Conservation (phyloP, 1,140 invertebrate genomes). For the Drosophila kikkawai region DNA sequence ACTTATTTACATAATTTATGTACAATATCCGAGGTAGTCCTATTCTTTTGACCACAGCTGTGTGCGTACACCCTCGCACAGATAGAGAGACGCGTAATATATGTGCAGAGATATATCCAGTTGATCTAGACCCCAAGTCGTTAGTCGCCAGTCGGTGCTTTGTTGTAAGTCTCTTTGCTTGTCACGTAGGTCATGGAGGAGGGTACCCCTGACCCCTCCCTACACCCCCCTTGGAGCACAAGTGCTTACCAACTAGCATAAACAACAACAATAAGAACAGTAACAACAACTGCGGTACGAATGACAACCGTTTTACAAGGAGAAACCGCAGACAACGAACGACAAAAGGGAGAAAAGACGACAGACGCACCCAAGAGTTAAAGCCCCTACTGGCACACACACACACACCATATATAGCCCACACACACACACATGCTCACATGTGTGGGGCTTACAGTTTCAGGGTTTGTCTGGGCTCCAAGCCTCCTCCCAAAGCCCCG, state of each 20-base stretch:
- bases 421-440: not conserved
- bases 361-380: constrained; percentile 48
- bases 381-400: constrained; percentile 17
- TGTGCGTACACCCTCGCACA: constrained; percentile 4
- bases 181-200: constrained; percentile 73
- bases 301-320: constrained; percentile 72
- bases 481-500: not conserved
- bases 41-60: not conserved
- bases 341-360: constrained; percentile 23
- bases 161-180: constrained; percentile 49
- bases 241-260: constrained; percentile 66
- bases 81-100: constrained; percentile 2
- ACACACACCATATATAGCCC: constrained; percentile 1
- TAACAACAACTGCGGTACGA: constrained; percentile 23
- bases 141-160: constrained; percentile 52
- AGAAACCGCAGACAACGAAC: constrained; percentile 54
- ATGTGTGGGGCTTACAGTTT: constrained; percentile 4
- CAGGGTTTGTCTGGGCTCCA: constrained; percentile 23
- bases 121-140: constrained; percentile 66
- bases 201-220: constrained; percentile 2
- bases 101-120: constrained; percentile 29
- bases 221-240: constrained; percentile 14
- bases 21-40: not conserved
- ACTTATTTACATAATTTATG: not conserved
- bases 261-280: constrained; percentile 22